Conservation (phyloP, 2,888 invertebrate genomes). For the Plagodis pulveraria region DNA sequence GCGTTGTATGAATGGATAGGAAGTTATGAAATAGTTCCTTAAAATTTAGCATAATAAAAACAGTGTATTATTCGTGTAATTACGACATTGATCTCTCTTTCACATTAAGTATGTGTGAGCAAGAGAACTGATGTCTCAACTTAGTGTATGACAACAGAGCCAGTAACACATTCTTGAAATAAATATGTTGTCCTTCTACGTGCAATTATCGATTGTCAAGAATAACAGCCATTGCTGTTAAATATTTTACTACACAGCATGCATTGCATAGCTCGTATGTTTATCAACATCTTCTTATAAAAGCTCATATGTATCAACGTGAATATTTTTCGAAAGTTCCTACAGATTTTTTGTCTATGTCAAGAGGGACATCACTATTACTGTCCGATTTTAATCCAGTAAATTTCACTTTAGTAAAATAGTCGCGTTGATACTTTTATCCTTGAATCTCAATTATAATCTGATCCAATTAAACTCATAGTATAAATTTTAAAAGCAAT, state of each 20-base stretch:
- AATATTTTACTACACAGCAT: constrained; percentile 26
- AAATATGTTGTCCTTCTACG: not conserved
- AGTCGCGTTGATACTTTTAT: constrained; percentile 32
- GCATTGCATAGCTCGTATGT: constrained; percentile 21
- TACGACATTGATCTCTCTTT: constrained; percentile 4
- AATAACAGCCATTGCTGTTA: constrained; percentile 13
- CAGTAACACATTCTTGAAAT: constrained; percentile 18
- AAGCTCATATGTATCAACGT: constrained; percentile 34
- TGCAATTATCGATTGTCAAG: constrained; percentile 4
- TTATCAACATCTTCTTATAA: constrained; percentile 28
- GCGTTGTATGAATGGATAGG: too few species aligned
- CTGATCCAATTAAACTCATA: constrained; percentile 41
- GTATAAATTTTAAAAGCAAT: constrained; percentile 46
- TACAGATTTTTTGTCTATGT: not conserved
- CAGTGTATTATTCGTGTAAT: not conserved
- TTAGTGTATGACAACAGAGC: constrained; percentile 4
- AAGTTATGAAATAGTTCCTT: too few species aligned
- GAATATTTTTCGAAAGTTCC: constrained; percentile 44
- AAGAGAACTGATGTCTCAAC: constrained; percentile 3
- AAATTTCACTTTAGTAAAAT: constrained; percentile 42
- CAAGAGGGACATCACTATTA: too few species aligned
- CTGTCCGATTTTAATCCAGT: not conserved
- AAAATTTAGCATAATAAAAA: not conserved
- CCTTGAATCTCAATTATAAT: constrained; percentile 40
- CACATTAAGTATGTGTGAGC: constrained; percentile 7